Percentiles rank a stretch among this genome's conserved stretches.
These are phyloP conservation scores for Pyxicephalus adspersus DNA, from an alignment of 2,113 vertebrate species.

Conservation along the genomic window DNA sequence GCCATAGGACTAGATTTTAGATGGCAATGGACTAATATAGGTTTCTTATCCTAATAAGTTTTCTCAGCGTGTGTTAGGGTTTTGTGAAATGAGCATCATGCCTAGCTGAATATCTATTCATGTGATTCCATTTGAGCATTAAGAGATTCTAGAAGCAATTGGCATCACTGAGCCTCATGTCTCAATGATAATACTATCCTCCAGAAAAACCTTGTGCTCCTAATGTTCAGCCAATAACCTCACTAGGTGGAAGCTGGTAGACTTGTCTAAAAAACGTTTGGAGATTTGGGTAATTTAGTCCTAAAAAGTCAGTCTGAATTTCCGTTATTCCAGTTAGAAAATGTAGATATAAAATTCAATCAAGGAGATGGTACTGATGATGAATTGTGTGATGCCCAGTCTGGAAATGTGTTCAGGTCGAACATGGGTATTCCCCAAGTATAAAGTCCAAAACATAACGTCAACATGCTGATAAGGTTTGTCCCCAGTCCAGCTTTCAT, in stretches of 20 bases:
- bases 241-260: background rate
- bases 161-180: too few relatives aligned
- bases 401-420: conserved; percentile 40
- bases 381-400: conserved; percentile 43
- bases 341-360: background rate
- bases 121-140: too few relatives aligned
- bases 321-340: background rate
- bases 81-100: too few relatives aligned
- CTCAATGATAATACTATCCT: too few relatives aligned
- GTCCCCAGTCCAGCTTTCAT: conserved; percentile 53
- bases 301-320: conserved; percentile 7
- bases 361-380: conserved; percentile 12
- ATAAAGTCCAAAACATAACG: conserved; percentile 46
- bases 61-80: too few relatives aligned
- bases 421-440: conserved; percentile 53
- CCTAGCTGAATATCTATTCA: too few relatives aligned
- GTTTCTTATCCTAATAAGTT: too few relatives aligned
- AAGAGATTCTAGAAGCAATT: too few relatives aligned
- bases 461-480: conserved; percentile 48
- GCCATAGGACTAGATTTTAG: too few relatives aligned
- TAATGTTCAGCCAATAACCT: background rate
- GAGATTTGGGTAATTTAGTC: background rate
- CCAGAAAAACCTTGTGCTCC: background rate
- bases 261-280: background rate
- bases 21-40: too few relatives aligned